A percentile compares a stretch with the other conserved stretches of the same genome.
These are phyloP conservation scores for Chondrosia reniformis DNA, from an alignment of 37 sponge, comb jelly and placozoan genomes.

Conservation along the genomic window DNA sequence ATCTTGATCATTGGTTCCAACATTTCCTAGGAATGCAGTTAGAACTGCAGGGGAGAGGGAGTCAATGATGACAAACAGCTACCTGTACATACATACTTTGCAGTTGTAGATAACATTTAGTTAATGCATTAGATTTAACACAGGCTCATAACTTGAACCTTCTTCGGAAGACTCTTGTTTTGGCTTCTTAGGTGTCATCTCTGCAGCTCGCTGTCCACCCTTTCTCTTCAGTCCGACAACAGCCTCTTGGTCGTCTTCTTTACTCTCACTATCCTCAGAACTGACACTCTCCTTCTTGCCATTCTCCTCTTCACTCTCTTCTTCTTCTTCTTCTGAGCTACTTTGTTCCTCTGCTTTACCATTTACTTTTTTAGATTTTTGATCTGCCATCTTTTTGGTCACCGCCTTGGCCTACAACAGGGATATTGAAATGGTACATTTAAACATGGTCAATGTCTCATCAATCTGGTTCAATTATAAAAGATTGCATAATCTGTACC, in stretches of 20 bases:
- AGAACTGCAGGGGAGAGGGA: not conserved
- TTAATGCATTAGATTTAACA: not conserved
- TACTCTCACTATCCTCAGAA: not conserved
- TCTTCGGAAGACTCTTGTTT: not conserved
- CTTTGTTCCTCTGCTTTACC: not conserved
- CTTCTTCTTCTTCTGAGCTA: not conserved
- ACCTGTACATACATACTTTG: not conserved
- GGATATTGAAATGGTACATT: no score
- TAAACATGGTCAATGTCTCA: no score
- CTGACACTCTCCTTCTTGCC: not conserved
- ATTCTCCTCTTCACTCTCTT: not conserved
- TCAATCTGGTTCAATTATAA: no score
- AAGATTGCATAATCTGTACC: no score
- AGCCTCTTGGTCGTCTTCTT: conserved; percentile 5
- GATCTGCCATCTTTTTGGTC: not conserved
- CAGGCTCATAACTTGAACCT: not conserved
- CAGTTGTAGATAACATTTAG: not conserved
- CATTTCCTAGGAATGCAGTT: not conserved
- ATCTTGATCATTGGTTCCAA: not conserved
- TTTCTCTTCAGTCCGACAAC: not conserved
- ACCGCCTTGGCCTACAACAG: not conserved
- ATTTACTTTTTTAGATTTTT: not conserved
- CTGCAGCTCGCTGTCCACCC: not conserved
- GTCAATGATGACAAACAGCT: not conserved
- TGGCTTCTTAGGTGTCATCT: not conserved